These are phyloP conservation scores for Colistium nudipinnis DNA, from an alignment of 2,113 vertebrate species.

Conservation along the genomic window DNA sequence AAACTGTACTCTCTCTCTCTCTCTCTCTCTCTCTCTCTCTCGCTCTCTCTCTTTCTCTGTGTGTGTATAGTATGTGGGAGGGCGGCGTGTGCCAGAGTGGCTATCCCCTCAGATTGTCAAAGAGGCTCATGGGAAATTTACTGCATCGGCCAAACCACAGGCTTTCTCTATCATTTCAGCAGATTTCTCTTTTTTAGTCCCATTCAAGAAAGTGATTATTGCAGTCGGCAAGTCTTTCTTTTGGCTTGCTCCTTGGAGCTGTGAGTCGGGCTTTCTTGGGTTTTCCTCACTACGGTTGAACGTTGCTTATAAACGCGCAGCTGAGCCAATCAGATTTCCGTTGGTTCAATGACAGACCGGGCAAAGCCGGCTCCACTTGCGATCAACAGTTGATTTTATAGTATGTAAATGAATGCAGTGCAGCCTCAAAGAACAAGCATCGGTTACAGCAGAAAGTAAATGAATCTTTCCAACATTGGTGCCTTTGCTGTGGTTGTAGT, in stretches of 20 bases:
- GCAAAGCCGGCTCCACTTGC: slow-evolving; percentile 38
- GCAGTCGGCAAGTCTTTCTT: slow-evolving; percentile 54
- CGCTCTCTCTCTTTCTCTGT: slow-evolving; percentile 46
- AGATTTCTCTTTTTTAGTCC: slow-evolving; percentile 75
- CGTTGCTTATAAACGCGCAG: slow-evolving; percentile 55
- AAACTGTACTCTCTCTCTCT: slow-evolving; percentile 13
- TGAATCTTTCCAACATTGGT: slow-evolving; percentile 56
- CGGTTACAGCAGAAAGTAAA: slow-evolving; percentile 39
- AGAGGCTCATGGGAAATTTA: slow-evolving; percentile 79
- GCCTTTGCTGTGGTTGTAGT: slow-evolving; percentile 46
- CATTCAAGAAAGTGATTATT: slow-evolving; percentile 74
- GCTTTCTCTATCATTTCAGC: slow-evolving; percentile 81
- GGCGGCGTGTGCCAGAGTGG: slow-evolving; percentile 78
- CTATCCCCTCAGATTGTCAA: slow-evolving; percentile 78
- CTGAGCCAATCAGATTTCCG: slow-evolving; percentile 36
- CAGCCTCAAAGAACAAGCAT: slow-evolving; percentile 30
- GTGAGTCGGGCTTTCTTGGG: slow-evolving; percentile 25
- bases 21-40: slow-evolving; percentile 38
- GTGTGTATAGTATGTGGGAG: slow-evolving; percentile 70
- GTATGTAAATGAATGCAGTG: slow-evolving; percentile 22
- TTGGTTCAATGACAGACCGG: slow-evolving; percentile 27
- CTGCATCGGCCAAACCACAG: slow-evolving; percentile 76
- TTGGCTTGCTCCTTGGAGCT: slow-evolving; percentile 50
- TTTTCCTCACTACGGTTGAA: slow-evolving; percentile 51
- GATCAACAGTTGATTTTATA: slow-evolving; percentile 37